Base-by-base conservation (phyloP, 2,113 vertebrate species). In the Kryptolebias marmoratus region DNA sequence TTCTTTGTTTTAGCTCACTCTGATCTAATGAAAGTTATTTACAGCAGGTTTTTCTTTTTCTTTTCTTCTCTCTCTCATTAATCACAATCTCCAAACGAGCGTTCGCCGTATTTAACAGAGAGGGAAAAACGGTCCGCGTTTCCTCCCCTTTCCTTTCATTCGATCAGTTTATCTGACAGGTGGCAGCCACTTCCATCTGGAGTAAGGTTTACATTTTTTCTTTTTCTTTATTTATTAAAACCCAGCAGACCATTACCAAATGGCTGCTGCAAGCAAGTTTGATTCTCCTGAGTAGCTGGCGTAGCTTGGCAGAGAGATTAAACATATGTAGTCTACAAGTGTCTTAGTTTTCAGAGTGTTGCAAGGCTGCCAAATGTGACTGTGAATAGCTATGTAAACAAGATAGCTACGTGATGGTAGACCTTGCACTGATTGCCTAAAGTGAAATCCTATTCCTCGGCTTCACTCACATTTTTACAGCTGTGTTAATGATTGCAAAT, bases 371-470 rank as follows among this genome's bases (percentile, higher is more conserved):
- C 91, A 91, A 91, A 83, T 88, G 90, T 82, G 87, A 81, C 86
- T 87, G 88, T 88, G 89, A 92, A 90, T 85, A 86, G 88, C 85
- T 88, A 82, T 90, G 90, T 90, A 91, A 93, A 93, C 89, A 91
- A 87, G 87, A 88, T 87, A 74, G 82, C 84, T 87, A 77, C 82
- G 90, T 60, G 81, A 85, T 77, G 79, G 82, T 72, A 83, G 87
- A 87, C 85, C 89, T 86, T 54, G 74, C 77, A 61, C 81, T 69
- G 82, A 87, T 88, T 74, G 83, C 89, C 87, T 85, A 73, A 86
- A 87, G 85, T 89, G 87, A 92, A 88, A 87, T 86, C 81, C 84
- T 86, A 72, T 88, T 88, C 83, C 83, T 70, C 56, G 72, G 75
- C 83, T 90, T 77, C 75, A 47, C 71, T 88, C 71, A 85, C 87